phyloP scores from a whole-genome alignment of 2,888 invertebrate genomes.

The Apamea epomidion region DNA sequence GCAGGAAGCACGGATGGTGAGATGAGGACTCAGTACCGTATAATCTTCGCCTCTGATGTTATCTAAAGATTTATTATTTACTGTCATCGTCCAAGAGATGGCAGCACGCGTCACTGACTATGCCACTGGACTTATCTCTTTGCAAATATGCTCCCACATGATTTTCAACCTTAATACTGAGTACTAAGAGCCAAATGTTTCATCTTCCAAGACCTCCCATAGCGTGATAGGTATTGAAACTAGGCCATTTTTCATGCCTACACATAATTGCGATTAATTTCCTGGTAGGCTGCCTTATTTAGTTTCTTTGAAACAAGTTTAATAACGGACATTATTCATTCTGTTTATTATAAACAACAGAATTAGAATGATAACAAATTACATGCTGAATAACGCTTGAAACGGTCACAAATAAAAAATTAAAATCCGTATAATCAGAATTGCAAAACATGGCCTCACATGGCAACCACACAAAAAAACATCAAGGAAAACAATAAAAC shows the following conservation, averaged over 20 bases:
- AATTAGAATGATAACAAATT: slow-evolving; percentile 40
- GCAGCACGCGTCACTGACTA: slow-evolving; percentile 87
- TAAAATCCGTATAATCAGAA: slow-evolving; percentile 52
- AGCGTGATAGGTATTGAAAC: slow-evolving; percentile 68
- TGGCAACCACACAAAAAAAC: slow-evolving; percentile 46
- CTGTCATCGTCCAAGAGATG: slow-evolving; percentile 89
- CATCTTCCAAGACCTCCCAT: slow-evolving; percentile 76
- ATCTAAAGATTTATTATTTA: slow-evolving; percentile 89
- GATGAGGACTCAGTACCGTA: slow-evolving; percentile 87
- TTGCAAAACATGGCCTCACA: slow-evolving; percentile 52
- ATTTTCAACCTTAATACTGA: slow-evolving; percentile 72
- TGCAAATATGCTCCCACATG: slow-evolving; percentile 58
- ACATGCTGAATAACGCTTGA: slow-evolving; percentile 18
- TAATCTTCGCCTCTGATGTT: slow-evolving; percentile 90
- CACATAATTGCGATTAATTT: slow-evolving; percentile 62
- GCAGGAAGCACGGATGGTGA: slow-evolving; percentile 90
- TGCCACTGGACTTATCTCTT: slow-evolving; percentile 82
- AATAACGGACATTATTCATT: slow-evolving; percentile 43
- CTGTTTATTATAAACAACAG: slow-evolving; percentile 18
- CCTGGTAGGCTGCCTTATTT: slow-evolving; percentile 54
- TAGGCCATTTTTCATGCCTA: slow-evolving; percentile 64
- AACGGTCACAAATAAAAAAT: slow-evolving; percentile 48
- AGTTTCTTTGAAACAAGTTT: slow-evolving; percentile 39
- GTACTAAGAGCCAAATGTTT: slow-evolving; percentile 62
- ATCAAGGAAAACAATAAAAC: slow-evolving; percentile 71